Percentiles rank a stretch among this genome's conserved stretches.
Conservation (phyloP, 2,797 vertebrate genomes). For the Hylomyscus alleni region DNA sequence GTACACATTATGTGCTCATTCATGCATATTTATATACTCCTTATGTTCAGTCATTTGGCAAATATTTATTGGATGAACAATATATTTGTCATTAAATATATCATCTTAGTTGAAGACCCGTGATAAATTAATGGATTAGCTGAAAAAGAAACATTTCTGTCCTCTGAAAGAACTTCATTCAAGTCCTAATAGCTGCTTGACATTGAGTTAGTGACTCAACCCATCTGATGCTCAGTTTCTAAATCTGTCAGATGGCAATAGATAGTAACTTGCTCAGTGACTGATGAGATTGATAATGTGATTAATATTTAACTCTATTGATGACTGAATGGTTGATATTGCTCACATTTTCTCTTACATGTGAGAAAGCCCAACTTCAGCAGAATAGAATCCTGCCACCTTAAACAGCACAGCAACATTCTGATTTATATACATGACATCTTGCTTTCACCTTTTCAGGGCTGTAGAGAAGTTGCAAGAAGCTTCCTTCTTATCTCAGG, state of each 20-base stretch:
- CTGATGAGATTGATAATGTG: background rate
- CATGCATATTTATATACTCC: background rate
- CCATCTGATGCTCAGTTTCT: background rate
- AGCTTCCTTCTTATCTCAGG: conserved; percentile 50
- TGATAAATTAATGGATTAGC: background rate
- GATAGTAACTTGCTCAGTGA: background rate
- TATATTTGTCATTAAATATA: background rate
- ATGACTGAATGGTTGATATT: background rate
- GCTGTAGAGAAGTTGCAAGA: conserved; percentile 15
- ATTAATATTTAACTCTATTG: conserved; percentile 29
- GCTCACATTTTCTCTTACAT: background rate
- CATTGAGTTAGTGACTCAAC: background rate
- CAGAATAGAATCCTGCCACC: background rate
- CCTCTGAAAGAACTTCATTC: conserved; percentile 35
- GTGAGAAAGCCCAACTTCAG: background rate
- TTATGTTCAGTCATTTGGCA: background rate
- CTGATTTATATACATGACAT: background rate
- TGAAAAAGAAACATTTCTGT: conserved; percentile 25
- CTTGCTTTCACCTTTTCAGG: conserved; percentile 44
- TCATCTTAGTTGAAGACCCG: background rate
- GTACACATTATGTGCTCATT: background rate
- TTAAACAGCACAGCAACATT: background rate
- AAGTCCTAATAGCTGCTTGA: background rate
- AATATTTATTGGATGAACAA: background rate
- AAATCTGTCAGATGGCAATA: background rate